Base-by-base conservation (phyloP, 1,140 invertebrate genomes). In the Sarcophaga peregrina region DNA sequence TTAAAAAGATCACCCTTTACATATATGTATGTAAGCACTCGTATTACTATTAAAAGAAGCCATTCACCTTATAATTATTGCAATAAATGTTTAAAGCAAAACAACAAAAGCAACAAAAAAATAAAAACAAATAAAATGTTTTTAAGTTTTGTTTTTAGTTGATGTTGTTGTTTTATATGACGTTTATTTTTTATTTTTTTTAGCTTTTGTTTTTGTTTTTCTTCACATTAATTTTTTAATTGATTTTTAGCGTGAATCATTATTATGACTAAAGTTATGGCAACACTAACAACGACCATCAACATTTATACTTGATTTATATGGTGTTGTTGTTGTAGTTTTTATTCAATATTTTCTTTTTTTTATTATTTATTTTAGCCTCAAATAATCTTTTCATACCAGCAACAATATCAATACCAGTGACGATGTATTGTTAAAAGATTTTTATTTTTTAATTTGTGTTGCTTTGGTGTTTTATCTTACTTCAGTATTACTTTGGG, bases 231-330 rank as follows among this genome's bases (percentile, higher is more conserved):
- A n/a, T 68, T 68, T 68, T 68, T 68, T 68, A 68, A 68, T 68
- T 68, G 62, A 68, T 68, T 68, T 68, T 68, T 68, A 68, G 62
- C 62, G 62, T 68, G 62, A 68, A 68, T 68, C 62, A 68, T 68
- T 58, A n/a, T 58, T 37, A 37, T 37, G 25, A 37, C 25, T 37
- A 37, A 37, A 37, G n/a, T 58, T 25, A 68, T 68, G n/a, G 20
- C n/a, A 20, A 68, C 20, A 68, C 20, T 58, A 58, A 58, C 13
- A 58, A 58, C 54, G n/a, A 58, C 15, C 15, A 58, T n/a, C 6
- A n/a, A n/a, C n/a, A 15, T 58, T 58, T 58, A 5, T n/a, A n/a
- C n/a, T 58, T n/a, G 15, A 58, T n/a, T 58, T n/a, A 58, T n/a
- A 58, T 58, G n/a, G n/a, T 7, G 17, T n/a, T 68, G 15, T 68